Evolutionary conservation across 2,888 invertebrate species (phyloP).

Genomic region (Podabrus alpinus): DNA sequence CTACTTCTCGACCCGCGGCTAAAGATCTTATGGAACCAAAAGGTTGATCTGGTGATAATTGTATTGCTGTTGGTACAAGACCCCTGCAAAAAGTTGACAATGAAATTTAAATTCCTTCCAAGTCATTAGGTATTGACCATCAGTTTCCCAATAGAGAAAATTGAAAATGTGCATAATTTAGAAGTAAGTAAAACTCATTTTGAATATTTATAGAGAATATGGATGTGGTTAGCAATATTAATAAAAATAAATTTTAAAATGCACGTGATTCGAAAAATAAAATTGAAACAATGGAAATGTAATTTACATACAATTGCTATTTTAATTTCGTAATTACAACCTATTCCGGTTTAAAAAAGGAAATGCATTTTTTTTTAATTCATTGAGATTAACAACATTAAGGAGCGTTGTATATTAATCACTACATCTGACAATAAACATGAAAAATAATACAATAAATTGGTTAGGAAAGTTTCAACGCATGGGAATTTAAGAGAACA

Average conservation of each 20-base stretch:
- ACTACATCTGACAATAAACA: not conserved
- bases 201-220: not conserved
- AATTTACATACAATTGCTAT: not conserved
- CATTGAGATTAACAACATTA: not conserved
- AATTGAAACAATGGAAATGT: not conserved
- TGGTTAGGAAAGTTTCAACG: not conserved
- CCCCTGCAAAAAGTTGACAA: constrained; percentile 61
- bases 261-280: not conserved
- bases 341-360: not conserved
- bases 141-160: not conserved
- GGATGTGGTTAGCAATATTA: not conserved
- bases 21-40: constrained; percentile 76
- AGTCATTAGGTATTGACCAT: not conserved
- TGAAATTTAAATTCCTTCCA: not conserved
- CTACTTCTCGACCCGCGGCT: constrained; percentile 73
- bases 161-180: not conserved
- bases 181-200: not conserved
- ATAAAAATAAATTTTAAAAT: not conserved
- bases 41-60: constrained; percentile 73
- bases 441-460: not conserved
- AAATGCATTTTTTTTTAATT: not conserved
- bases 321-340: not conserved
- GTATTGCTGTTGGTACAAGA: constrained; percentile 69
- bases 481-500: not conserved
- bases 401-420: not conserved